Evolutionary conservation across 2,888 invertebrate species (phyloP).

Genomic region (Cyclophora albipunctata): DNA sequence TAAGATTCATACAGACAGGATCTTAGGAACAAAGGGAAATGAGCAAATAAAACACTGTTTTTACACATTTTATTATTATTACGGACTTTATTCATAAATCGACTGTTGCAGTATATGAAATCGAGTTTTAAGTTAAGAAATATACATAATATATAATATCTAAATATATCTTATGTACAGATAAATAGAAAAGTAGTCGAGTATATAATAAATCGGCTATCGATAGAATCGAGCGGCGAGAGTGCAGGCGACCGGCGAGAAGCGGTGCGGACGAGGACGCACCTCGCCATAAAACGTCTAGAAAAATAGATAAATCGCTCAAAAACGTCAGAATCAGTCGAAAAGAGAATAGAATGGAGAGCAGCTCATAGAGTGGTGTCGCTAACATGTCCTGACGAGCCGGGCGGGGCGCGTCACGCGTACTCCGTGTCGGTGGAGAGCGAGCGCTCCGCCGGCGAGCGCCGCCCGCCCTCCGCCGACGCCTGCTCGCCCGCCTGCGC

Average conservation of each 20-base stretch:
- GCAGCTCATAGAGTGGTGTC: constrained; percentile 16
- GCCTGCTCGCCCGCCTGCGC: constrained; percentile 74
- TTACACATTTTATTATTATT: constrained; percentile 26
- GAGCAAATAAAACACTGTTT: background rate
- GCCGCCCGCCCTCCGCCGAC: constrained; percentile 51
- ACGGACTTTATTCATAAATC: constrained; percentile 71
- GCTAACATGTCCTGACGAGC: constrained; percentile 13
- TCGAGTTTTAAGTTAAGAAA: constrained; percentile 73
- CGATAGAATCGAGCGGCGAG: constrained; percentile 72
- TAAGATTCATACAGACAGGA: too few species aligned
- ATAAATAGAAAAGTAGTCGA: constrained; percentile 75
- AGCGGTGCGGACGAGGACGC: constrained; percentile 73
- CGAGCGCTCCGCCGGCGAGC: constrained; percentile 75
- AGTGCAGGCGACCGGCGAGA: constrained; percentile 71
- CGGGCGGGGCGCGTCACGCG: constrained; percentile 65
- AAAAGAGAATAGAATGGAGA: constrained; percentile 62
- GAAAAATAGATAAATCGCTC: constrained; percentile 76
- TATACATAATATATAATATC: constrained; percentile 75
- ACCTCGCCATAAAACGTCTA: constrained; percentile 73
- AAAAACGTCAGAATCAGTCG: constrained; percentile 74
- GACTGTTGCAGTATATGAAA: constrained; percentile 74
- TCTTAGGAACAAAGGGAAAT: too few species aligned
- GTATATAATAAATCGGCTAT: constrained; percentile 72
- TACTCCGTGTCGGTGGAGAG: constrained; percentile 83
- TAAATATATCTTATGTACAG: constrained; percentile 76